phyloP scores from a whole-genome alignment of 2,113 vertebrate species.

The Actenoides lindsayi region DNA sequence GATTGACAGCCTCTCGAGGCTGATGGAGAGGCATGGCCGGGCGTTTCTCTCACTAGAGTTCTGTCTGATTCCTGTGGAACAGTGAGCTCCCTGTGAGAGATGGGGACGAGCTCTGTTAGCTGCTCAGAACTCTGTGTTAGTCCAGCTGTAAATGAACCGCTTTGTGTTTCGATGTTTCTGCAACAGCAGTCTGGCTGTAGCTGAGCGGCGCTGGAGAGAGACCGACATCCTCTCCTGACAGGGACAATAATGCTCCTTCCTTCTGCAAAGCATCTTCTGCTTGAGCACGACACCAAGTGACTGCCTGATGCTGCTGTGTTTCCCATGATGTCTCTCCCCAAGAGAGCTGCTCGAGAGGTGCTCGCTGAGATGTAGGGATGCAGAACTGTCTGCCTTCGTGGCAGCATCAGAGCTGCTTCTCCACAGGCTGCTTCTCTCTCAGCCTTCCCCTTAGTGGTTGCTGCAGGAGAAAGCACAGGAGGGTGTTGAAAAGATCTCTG shows the following conservation, averaged over 20 bases:
- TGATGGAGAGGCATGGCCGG: background rate
- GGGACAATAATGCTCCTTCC: background rate
- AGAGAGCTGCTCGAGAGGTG: background rate
- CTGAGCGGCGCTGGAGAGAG: background rate
- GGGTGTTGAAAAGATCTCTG: background rate
- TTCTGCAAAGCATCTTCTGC: background rate
- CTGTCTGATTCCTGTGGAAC: background rate
- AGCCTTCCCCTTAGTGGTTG: background rate
- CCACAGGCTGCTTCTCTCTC: background rate
- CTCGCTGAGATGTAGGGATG: background rate
- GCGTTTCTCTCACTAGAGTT: background rate
- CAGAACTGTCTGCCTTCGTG: background rate
- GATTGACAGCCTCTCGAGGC: background rate
- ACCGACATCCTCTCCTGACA: background rate
- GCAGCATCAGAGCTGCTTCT: background rate
- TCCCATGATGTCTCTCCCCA: fast-evolving
- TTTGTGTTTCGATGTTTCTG: background rate
- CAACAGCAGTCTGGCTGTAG: background rate
- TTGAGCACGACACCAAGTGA: background rate
- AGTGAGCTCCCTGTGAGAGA: background rate
- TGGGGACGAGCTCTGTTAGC: background rate
- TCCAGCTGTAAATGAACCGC: background rate
- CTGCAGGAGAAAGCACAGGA: background rate
- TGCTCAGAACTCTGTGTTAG: background rate
- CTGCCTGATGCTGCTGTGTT: background rate